Evolutionary conservation across 2,888 invertebrate species (phyloP).

Genomic region (Pristionchus fissidentatus): DNA sequence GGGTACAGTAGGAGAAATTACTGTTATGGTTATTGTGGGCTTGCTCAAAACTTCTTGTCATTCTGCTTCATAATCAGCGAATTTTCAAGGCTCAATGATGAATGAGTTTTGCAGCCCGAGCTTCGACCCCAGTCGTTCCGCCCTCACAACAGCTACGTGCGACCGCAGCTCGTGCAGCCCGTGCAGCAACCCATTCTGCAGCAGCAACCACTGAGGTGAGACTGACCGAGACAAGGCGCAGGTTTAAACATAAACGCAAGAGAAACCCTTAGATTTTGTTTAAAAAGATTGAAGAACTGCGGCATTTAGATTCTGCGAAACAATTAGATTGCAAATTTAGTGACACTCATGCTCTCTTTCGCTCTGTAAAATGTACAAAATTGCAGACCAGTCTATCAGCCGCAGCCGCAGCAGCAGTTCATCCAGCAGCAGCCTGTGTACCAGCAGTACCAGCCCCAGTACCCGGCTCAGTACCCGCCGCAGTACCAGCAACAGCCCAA

Average conservation of each 20-base stretch:
- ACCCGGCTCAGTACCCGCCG: background rate
- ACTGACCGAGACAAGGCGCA: background rate
- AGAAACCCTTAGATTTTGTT: too few species aligned
- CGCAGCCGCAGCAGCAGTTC: background rate
- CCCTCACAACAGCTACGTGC: conserved; percentile 44
- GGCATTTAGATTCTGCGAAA: too few species aligned
- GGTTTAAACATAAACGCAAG: too few species aligned
- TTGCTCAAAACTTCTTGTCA: too few species aligned
- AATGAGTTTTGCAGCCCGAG: conserved; percentile 25
- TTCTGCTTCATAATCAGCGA: background rate
- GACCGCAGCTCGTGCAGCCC: conserved; percentile 18
- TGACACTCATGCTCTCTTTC: background rate
- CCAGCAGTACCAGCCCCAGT: background rate
- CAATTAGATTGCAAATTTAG: background rate
- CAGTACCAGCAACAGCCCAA: conserved; percentile 12
- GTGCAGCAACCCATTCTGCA: conserved; percentile 7
- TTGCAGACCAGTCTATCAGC: conserved; percentile 15
- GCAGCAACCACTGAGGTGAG: background rate
- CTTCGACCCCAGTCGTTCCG: conserved; percentile 21
- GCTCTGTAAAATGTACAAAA: background rate
- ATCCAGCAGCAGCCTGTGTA: background rate
- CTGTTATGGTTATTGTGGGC: too few species aligned
- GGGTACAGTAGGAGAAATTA: background rate
- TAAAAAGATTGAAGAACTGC: too few species aligned
- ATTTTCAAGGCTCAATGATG: background rate